Evolutionary conservation across 2,113 vertebrate genomes (phyloP).

Genomic region (Serinus canaria): DNA sequence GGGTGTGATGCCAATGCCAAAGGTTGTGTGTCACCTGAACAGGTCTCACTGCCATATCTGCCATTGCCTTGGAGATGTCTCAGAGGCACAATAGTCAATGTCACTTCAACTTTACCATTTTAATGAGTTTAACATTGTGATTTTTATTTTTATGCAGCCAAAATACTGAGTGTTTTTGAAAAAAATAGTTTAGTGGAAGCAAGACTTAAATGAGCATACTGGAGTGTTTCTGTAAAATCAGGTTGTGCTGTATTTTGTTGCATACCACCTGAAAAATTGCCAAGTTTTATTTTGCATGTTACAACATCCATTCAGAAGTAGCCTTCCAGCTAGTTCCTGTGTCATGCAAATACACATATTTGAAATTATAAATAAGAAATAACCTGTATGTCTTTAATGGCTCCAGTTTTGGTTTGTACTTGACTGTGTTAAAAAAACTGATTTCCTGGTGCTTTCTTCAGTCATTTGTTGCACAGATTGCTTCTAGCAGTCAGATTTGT

Average conservation of each 20-base stretch:
- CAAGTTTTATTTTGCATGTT: not conserved
- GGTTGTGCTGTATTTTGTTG: not conserved
- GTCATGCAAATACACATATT: not conserved
- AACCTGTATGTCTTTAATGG: not conserved
- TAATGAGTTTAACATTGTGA: not conserved
- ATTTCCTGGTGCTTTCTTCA: not conserved
- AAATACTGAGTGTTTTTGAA: not conserved
- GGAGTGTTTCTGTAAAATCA: not conserved
- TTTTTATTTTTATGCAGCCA: not conserved
- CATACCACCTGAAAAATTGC: not conserved
- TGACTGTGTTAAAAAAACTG: not conserved
- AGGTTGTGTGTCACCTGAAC: not conserved
- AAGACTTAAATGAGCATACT: not conserved
- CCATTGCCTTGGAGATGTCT: not conserved
- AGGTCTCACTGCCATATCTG: not conserved
- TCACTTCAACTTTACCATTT: not conserved
- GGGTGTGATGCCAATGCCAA: not conserved
- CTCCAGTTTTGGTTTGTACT: not conserved
- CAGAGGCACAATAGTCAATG: not conserved
- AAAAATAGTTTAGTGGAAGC: not conserved
- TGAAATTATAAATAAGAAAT: not conserved
- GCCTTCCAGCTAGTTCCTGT: slow-evolving; percentile 7
- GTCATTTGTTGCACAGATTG: not conserved
- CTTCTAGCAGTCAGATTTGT: not conserved
- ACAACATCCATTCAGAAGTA: not conserved